Conservation (phyloP, 2,888 invertebrate species). For the Disparrhopalites patrizii region DNA sequence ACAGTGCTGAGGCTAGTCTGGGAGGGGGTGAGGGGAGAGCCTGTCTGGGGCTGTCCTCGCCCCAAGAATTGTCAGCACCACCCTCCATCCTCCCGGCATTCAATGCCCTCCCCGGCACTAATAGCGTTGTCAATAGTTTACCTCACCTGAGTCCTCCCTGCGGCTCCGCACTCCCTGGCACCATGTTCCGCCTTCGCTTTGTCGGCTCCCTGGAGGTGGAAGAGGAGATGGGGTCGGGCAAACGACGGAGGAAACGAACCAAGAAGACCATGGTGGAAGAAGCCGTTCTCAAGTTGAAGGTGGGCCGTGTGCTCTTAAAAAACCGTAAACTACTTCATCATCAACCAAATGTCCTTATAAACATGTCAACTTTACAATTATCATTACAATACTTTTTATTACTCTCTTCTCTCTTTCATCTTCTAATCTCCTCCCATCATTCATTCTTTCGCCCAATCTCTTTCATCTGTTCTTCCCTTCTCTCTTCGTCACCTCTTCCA, state of each 20-base stretch:
- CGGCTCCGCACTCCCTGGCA: constrained; percentile 60
- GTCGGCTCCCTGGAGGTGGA: constrained; percentile 81
- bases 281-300: constrained; percentile 81
- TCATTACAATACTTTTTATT: constrained; percentile 2
- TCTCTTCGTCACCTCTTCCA: background rate
- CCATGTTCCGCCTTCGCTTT: constrained; percentile 75
- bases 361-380: constrained; percentile 10
- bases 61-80: background rate
- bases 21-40: background rate
- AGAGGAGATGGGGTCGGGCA: constrained; percentile 64
- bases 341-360: background rate
- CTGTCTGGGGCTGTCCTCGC: constrained; percentile 4
- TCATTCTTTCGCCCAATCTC: too few species aligned
- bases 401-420: too few species aligned
- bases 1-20: background rate
- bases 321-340: background rate
- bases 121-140: constrained; percentile 3
- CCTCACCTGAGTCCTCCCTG: constrained; percentile 42
- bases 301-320: constrained; percentile 49
- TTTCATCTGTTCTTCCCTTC: background rate
- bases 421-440: too few species aligned
- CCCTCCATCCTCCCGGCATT: background rate
- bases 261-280: constrained; percentile 87
- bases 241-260: constrained; percentile 69
- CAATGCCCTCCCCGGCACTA: background rate